Percentiles rank a stretch among this genome's conserved stretches.
Evolutionary conservation across 2,888 invertebrate genomes (phyloP).

Genomic region (Hirtodrosophila alboralis): DNA sequence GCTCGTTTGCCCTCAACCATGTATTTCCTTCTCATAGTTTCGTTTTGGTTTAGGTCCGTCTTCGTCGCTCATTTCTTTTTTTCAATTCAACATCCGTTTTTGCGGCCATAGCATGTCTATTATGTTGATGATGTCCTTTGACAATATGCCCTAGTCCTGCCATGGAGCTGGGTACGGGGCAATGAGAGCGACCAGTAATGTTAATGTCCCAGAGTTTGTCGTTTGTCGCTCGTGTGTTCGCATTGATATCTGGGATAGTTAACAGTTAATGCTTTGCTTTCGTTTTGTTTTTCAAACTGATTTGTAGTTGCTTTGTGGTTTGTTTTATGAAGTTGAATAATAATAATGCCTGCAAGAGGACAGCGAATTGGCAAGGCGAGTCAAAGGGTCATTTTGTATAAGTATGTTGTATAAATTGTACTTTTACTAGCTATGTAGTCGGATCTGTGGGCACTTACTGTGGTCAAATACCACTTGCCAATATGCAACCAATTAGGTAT

Average conservation of each 20-base stretch:
- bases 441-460: not conserved
- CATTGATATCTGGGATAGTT: slow-evolving; percentile 40
- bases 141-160: slow-evolving; percentile 48
- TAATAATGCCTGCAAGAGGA: not conserved
- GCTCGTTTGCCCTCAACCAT: slow-evolving; percentile 58
- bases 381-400: slow-evolving; percentile 5
- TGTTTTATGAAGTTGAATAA: not conserved
- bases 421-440: not conserved
- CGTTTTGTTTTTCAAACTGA: slow-evolving; percentile 26
- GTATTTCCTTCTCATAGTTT: slow-evolving; percentile 57
- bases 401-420: slow-evolving; percentile 2
- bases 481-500: too few relatives aligned
- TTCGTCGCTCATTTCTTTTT: slow-evolving; percentile 23
- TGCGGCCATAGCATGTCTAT: slow-evolving; percentile 67
- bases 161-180: slow-evolving; percentile 5
- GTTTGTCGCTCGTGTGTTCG: slow-evolving; percentile 41
- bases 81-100: slow-evolving; percentile 70
- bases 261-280: not conserved
- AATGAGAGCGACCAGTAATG: slow-evolving; percentile 31
- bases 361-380: slow-evolving; percentile 12
- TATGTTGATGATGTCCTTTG: slow-evolving; percentile 76
- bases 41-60: slow-evolving; percentile 35
- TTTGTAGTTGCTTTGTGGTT: slow-evolving; percentile 34
- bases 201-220: slow-evolving; percentile 53
- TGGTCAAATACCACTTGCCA: not conserved